Evolutionary conservation across 2,113 vertebrate species (phyloP).

Genomic region (Orthochromis indermauri): DNA sequence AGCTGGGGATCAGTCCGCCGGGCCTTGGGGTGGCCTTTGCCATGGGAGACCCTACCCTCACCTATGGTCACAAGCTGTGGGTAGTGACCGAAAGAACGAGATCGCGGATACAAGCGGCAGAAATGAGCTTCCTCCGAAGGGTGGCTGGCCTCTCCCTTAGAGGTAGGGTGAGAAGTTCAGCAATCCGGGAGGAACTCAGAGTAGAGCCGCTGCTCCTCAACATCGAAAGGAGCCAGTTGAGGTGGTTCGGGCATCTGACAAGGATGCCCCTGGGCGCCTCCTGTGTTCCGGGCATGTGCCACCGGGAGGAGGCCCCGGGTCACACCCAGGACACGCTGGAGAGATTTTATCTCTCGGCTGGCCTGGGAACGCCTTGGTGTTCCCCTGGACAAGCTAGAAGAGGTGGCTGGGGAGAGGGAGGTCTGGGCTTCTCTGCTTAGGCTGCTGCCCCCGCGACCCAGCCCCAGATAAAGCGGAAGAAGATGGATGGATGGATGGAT

Average conservation of each 20-base stretch:
- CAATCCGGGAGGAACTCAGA: fast-evolving
- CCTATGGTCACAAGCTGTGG: background rate
- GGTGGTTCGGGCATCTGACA: fast-evolving
- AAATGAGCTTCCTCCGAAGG: background rate
- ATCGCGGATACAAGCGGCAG: fast-evolving
- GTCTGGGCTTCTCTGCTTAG: background rate
- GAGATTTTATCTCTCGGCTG: background rate
- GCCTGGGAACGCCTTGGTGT: background rate
- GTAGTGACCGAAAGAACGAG: fast-evolving
- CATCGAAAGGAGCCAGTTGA: background rate
- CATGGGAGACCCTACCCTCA: background rate
- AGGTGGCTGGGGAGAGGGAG: fast-evolving
- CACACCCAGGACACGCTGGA: background rate
- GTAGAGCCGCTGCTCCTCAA: fast-evolving
- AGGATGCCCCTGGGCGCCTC: background rate
- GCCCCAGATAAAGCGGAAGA: fast-evolving
- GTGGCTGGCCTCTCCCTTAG: background rate
- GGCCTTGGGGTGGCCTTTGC: background rate
- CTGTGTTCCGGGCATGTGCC: fast-evolving
- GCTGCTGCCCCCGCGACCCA: fast-evolving
- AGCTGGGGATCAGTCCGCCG: background rate
- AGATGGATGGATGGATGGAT: background rate
- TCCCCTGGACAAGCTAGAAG: fast-evolving
- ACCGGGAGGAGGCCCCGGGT: fast-evolving
- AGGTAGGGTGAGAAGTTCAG: fast-evolving